A percentile compares a stretch with the other conserved stretches of the same genome.
These are phyloP conservation scores for Grallaria varia DNA, from an alignment of 2,113 vertebrate species.

Conservation along the genomic window DNA sequence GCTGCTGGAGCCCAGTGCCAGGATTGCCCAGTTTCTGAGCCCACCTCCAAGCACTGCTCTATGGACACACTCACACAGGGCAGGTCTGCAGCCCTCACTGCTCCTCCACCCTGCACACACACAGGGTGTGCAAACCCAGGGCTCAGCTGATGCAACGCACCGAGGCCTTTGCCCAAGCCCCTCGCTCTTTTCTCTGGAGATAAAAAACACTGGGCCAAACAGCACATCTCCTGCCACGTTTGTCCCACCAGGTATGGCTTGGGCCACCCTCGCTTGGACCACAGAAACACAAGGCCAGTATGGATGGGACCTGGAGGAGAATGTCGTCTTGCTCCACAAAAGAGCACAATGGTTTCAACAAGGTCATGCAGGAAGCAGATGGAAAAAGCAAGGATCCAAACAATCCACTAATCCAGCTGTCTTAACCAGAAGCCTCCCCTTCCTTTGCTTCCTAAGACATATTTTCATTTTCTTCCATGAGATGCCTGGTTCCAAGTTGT, in stretches of 20 bases:
- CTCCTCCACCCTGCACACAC: background rate
- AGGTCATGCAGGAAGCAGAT: background rate
- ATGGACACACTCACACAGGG: background rate
- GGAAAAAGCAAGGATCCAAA: background rate
- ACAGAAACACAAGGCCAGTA: background rate
- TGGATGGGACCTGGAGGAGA: background rate
- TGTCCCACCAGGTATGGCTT: background rate
- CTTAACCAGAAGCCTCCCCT: background rate
- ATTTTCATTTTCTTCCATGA: background rate
- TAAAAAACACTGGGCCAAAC: background rate
- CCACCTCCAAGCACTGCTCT: background rate
- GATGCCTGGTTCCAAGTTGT: background rate
- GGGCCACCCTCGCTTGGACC: background rate
- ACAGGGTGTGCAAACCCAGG: rapidly evolving
- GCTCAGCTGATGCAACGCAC: background rate
- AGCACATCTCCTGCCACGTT: background rate
- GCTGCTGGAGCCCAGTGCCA: background rate
- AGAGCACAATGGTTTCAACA: background rate
- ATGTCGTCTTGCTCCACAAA: background rate
- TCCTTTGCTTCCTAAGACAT: background rate
- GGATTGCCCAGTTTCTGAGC: background rate
- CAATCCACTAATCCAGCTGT: background rate
- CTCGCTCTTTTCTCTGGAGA: background rate
- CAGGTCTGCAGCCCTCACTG: background rate
- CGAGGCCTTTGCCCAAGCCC: background rate